Evolutionary conservation across 2,888 invertebrate species (phyloP), one percentile per base, ranked within the genome.

Genomic region (Polia nebulosa): DNA sequence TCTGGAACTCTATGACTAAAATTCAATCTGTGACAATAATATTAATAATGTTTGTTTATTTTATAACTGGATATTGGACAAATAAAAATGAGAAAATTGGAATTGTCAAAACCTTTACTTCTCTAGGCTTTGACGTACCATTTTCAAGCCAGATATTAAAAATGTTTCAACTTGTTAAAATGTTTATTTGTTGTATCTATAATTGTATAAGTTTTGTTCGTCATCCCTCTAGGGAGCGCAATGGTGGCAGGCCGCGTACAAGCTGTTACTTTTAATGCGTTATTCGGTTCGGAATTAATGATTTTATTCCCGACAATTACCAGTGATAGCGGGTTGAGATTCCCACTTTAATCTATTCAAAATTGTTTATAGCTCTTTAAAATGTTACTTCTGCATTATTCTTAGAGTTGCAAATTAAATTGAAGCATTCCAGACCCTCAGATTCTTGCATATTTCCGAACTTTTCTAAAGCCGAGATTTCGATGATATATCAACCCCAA

Each of bases 201-300:
- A 55, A 15, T 32, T 70, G 53, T 59, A n/a, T 53, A 68, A 67
- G 80, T 69, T 62, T 39, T 32, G 17, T 72, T 73, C 41, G 51
- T 44, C 71, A 68, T 64, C 78, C 80, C 81, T 80, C 67, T 59
- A 51, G 81, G 77, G 76, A 76, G 81, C 78, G 72, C 45, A 78
- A 77, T 61, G 83, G 83, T 80, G 86, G 85, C 85, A 88, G 89
- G 87, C 87, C 87, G 87, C 86, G 87, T 88, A 86, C 94, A 94
- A 94, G 95, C 95, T 95, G 95, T 95, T 95, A 95, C 95, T 92
- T 95, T 95, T 94, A 95, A 95, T 94, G 95, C 87, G 93, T 91
- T 93, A 92, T 94, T 94, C 91, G 92, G 93, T 93, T 94, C 86
- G 85, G 89, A 95, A 94, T 95, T 95, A 95, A 95, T 95, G 94